These are phyloP conservation scores for Hybos culiciformis DNA, from an alignment of 2,888 invertebrate genomes.

Conservation along the genomic window DNA sequence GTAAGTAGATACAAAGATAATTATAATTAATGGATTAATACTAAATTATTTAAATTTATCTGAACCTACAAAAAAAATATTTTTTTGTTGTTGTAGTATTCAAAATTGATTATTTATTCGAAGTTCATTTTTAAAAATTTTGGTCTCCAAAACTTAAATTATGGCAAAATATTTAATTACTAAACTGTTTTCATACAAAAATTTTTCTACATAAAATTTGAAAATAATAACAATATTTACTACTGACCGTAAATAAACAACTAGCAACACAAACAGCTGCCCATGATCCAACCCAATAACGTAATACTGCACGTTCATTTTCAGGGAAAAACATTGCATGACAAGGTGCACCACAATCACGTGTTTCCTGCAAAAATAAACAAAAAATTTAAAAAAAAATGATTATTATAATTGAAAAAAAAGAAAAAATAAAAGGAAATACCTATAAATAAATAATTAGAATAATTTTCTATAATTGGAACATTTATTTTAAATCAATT, in stretches of 20 bases:
- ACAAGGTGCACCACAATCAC: conserved; percentile 82
- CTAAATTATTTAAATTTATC: too few relatives aligned
- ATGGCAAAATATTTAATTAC: too few relatives aligned
- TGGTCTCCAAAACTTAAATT: too few relatives aligned
- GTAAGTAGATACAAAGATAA: too few relatives aligned
- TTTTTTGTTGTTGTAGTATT: too few relatives aligned
- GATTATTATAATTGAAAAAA: neutral
- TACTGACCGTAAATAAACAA: conserved; percentile 67
- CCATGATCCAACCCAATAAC: conserved; percentile 90
- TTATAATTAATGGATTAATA: too few relatives aligned
- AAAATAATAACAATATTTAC: too few relatives aligned
- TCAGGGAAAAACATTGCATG: conserved; percentile 83
- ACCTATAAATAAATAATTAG: neutral
- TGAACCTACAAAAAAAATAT: too few relatives aligned
- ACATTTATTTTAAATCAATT: neutral
- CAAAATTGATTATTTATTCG: too few relatives aligned
- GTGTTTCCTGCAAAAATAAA: conserved; percentile 30
- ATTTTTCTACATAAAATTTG: too few relatives aligned
- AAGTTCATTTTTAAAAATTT: too few relatives aligned
- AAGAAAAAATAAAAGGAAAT: neutral
- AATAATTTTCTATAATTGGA: neutral
- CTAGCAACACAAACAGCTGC: conserved; percentile 79
- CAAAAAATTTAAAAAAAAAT: neutral
- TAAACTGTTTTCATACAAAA: too few relatives aligned
- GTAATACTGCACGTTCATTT: conserved; percentile 66